These are phyloP conservation scores for Apostichopus californicus DNA, from an alignment of 35 echinoderm and acorn worm species.

Conservation along the genomic window DNA sequence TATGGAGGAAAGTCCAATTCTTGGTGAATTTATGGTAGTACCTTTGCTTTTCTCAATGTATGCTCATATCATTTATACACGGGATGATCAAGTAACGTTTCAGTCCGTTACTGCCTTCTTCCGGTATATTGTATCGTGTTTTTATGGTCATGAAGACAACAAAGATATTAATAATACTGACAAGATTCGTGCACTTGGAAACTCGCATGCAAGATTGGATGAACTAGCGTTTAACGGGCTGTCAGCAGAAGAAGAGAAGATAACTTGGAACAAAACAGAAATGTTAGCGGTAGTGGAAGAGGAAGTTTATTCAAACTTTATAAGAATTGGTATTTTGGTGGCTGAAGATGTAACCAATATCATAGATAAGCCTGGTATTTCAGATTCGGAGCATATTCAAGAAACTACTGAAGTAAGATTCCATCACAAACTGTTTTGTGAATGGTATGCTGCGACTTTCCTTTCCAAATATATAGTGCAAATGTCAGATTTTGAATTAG, in stretches of 20 bases:
- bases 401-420: not conserved
- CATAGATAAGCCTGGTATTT: not conserved
- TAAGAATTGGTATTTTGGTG: conserved; percentile 1
- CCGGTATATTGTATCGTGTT: not conserved
- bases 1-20: not conserved
- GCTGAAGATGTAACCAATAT: not conserved
- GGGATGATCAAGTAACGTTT: not conserved
- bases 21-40: not conserved
- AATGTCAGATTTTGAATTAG: not conserved
- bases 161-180: not conserved
- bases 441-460: conserved; percentile 9
- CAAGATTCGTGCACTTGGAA: not conserved
- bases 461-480: not conserved
- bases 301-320: not conserved
- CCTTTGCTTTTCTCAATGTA: not conserved
- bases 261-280: conserved; percentile 1
- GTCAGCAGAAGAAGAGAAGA: not conserved
- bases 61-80: not conserved
- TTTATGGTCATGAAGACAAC: not conserved
- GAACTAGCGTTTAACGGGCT: not conserved
- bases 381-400: not conserved
- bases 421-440: conserved; percentile 21
- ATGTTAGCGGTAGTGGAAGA: not conserved
- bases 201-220: not conserved
- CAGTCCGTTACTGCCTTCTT: not conserved